Conservation (phyloP, 2,113 vertebrate genomes). For the Pomatostomus ruficeps region DNA sequence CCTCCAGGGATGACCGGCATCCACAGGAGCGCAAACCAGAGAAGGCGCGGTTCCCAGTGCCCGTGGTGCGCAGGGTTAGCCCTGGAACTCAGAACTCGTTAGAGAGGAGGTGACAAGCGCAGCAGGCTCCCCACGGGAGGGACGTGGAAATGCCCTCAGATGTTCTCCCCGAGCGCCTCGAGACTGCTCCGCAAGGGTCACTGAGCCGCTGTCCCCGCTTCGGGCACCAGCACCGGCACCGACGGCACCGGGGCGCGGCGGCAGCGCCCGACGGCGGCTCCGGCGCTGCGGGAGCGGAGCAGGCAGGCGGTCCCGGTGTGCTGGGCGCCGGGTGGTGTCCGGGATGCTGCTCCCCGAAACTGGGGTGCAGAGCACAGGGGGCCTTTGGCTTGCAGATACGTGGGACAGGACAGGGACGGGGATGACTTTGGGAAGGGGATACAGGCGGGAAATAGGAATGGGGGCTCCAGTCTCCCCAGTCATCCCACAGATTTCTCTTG, state of each 20-base stretch:
- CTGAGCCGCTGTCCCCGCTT: not conserved
- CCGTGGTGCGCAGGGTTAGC: not conserved
- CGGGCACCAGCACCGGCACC: not conserved
- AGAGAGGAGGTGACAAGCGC: not conserved
- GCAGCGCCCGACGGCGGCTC: not conserved
- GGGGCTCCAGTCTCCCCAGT: not conserved
- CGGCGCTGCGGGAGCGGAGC: not conserved
- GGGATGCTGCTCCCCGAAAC: not conserved
- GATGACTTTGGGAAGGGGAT: not conserved
- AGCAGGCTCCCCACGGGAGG: not conserved
- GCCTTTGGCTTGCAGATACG: not conserved
- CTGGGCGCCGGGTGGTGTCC: not conserved
- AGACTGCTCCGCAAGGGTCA: not conserved
- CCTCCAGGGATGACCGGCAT: not conserved
- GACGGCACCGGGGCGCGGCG: not conserved
- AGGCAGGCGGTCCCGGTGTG: not conserved
- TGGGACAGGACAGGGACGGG: not conserved
- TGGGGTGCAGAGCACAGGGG: fast-evolving
- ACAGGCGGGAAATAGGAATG: not conserved
- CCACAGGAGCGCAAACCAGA: not conserved
- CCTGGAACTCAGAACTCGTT: not conserved
- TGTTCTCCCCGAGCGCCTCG: not conserved
- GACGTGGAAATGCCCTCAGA: not conserved
- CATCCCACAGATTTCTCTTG: not conserved
- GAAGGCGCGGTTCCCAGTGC: not conserved